phyloP scores from a whole-genome alignment of 2,113 vertebrate species.

The Barbus barbus region DNA sequence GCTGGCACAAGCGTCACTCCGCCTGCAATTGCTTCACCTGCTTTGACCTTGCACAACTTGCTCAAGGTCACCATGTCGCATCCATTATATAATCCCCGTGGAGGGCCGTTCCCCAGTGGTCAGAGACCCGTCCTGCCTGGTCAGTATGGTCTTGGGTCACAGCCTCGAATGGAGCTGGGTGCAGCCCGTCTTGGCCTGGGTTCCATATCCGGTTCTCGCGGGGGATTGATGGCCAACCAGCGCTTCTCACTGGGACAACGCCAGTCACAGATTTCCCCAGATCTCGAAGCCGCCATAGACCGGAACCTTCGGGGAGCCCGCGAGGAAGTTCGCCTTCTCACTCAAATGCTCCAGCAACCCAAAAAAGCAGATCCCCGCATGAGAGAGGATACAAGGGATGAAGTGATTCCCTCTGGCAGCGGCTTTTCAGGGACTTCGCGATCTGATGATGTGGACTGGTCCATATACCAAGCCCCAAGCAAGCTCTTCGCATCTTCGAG shows the following conservation, averaged over 20 bases:
- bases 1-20: slow-evolving; percentile 62
- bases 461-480: slow-evolving; percentile 46
- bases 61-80: slow-evolving; percentile 86
- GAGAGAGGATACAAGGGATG: slow-evolving; percentile 68
- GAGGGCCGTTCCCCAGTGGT: slow-evolving; percentile 74
- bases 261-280: slow-evolving; percentile 56
- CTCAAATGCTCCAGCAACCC: slow-evolving; percentile 71
- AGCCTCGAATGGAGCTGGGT: slow-evolving; percentile 74
- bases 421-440: slow-evolving; percentile 44
- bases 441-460: slow-evolving; percentile 60
- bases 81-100: slow-evolving; percentile 84
- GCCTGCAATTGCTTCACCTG: slow-evolving; percentile 63
- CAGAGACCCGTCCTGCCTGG: slow-evolving; percentile 75
- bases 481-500: slow-evolving; percentile 42
- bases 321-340: slow-evolving; percentile 75
- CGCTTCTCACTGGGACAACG: slow-evolving; percentile 68
- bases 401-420: slow-evolving; percentile 37
- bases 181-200: slow-evolving; percentile 64
- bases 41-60: slow-evolving; percentile 79
- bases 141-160: slow-evolving; percentile 67
- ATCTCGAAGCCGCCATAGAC: slow-evolving; percentile 65
- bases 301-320: slow-evolving; percentile 69
- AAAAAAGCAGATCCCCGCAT: slow-evolving; percentile 64
- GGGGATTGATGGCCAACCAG: slow-evolving; percentile 58
- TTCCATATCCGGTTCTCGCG: slow-evolving; percentile 49